Conservation (phyloP, 2,888 invertebrate genomes). For the Oconnorella tubifera region DNA sequence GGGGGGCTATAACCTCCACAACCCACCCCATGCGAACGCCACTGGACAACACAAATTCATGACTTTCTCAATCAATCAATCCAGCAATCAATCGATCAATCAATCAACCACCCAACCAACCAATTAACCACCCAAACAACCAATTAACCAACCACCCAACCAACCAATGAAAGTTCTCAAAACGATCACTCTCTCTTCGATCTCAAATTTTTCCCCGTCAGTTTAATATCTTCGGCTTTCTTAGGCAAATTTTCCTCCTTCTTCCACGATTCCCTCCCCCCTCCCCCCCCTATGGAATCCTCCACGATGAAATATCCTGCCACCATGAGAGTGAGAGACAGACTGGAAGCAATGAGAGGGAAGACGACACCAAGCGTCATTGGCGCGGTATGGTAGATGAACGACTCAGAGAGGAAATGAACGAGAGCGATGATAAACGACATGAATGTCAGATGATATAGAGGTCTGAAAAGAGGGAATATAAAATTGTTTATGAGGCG, state of each 20-base stretch:
- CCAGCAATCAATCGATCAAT: no score
- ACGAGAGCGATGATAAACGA: constrained; percentile 41
- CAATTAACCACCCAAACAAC: no score
- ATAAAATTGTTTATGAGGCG: not conserved
- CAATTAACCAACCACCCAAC: no score
- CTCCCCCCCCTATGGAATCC: not conserved
- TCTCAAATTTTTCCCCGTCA: no score
- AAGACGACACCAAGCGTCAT: constrained; percentile 39
- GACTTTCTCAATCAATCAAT: no score
- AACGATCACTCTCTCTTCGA: no score
- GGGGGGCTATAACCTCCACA: no score
- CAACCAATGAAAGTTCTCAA: no score
- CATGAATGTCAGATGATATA: constrained; percentile 42
- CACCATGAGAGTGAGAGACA: constrained; percentile 25
- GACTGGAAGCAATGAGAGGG: constrained; percentile 41
- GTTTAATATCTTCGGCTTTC: constrained; percentile 9
- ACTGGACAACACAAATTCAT: no score
- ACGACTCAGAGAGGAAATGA: constrained; percentile 41
- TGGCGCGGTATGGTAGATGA: constrained; percentile 40
- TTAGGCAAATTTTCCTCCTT: constrained; percentile 9
- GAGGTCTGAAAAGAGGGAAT: constrained; percentile 28
- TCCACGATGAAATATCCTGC: constrained; percentile 17
- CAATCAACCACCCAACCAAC: no score
- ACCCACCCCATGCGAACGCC: no score
- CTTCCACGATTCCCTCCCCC: constrained; percentile 6